A percentile compares a stretch with the other conserved stretches of the same genome.
phyloP scores from a whole-genome alignment of 2,113 vertebrate species.

The Electrona antarctica region DNA sequence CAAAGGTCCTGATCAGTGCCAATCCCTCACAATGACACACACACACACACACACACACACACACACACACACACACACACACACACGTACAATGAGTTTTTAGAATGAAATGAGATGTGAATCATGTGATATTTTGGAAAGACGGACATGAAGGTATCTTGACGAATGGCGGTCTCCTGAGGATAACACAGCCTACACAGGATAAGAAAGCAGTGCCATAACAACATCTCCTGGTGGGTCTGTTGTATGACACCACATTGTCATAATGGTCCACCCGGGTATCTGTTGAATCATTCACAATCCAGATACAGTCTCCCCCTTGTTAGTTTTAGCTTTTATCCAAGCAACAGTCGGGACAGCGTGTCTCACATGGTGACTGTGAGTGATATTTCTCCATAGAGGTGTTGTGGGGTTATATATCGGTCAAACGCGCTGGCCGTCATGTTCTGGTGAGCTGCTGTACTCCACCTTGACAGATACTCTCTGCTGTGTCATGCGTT shows the following conservation, averaged over 20 bases:
- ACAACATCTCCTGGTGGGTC: constrained; percentile 13
- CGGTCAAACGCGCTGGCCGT: neutral
- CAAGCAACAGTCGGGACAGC: constrained; percentile 15
- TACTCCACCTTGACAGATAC: neutral
- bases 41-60: no score
- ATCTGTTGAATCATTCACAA: constrained; percentile 40
- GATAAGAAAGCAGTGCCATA: neutral
- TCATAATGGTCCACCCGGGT: neutral
- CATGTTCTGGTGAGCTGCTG: neutral
- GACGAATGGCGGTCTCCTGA: neutral
- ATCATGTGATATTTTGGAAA: neutral
- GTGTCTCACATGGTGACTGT: neutral
- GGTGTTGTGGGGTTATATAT: constrained; percentile 20
- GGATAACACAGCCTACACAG: neutral
- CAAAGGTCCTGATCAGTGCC: neutral
- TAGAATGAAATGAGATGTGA: no score
- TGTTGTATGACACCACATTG: constrained; percentile 15
- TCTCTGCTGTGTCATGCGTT: neutral
- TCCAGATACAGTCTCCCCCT: constrained; percentile 7
- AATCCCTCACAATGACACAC: neutral
- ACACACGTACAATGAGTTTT: neutral
- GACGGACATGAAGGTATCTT: neutral
- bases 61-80: neutral
- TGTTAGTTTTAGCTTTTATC: constrained; percentile 27
- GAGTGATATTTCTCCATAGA: constrained; percentile 1